Conservation (phyloP, 2,888 invertebrate species). For the Alviniconcha strummeri region DNA sequence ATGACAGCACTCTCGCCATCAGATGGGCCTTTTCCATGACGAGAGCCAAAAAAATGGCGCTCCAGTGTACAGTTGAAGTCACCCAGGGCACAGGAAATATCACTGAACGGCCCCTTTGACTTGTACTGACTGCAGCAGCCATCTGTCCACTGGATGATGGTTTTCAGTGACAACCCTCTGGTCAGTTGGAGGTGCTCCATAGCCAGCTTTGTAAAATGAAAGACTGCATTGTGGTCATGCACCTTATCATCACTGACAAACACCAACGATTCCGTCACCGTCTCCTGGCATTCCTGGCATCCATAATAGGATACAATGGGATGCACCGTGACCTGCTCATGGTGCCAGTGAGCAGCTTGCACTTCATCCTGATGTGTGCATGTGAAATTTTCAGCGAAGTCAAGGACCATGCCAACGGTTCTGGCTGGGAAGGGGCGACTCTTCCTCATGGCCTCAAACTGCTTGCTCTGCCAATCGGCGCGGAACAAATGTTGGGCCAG, state of each 20-base stretch:
- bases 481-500: not conserved
- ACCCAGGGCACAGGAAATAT: not conserved
- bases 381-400: slow-evolving; percentile 20
- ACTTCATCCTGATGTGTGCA: slow-evolving; percentile 18
- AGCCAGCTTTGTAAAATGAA: no score
- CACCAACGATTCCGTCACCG: no score
- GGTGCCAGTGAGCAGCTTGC: slow-evolving; percentile 21
- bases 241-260: not conserved
- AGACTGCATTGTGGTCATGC: no score
- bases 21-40: slow-evolving; percentile 15
- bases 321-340: slow-evolving; percentile 18
- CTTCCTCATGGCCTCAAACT: not conserved
- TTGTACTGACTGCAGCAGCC: slow-evolving; percentile 7
- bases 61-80: slow-evolving; percentile 3
- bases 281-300: not conserved
- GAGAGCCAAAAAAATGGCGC: slow-evolving; percentile 15
- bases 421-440: not conserved
- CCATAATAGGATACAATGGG: not conserved
- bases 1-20: slow-evolving; percentile 10
- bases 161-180: no score
- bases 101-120: slow-evolving; percentile 3
- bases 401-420: not conserved
- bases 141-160: not conserved
- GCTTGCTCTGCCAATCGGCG: slow-evolving; percentile 1
- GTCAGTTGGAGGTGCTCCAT: no score